A percentile compares a stretch with the other conserved stretches of the same genome.
Conservation (phyloP, 1,140 invertebrate species). For the Hormaphis cornu region DNA sequence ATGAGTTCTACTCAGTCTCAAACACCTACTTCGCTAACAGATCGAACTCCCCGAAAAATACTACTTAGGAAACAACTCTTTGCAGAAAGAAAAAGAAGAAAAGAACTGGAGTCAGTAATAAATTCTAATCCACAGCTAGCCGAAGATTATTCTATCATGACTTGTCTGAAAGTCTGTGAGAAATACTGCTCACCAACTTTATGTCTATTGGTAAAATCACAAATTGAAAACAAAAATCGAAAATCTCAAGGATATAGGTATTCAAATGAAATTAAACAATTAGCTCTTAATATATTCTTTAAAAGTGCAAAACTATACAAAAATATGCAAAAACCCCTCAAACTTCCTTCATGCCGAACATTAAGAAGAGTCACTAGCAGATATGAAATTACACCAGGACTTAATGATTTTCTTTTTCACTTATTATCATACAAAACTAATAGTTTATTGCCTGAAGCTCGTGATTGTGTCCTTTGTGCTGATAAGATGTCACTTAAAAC, state of each 20-base stretch:
- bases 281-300: background rate
- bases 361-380: background rate
- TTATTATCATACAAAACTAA: background rate
- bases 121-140: background rate
- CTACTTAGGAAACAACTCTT: background rate
- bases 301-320: background rate
- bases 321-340: background rate
- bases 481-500: background rate
- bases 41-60: background rate
- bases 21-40: background rate
- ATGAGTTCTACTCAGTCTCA: background rate
- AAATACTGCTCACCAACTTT: background rate
- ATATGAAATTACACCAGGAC: background rate
- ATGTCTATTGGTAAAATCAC: background rate
- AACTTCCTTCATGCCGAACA: background rate
- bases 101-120: background rate
- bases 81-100: too few species aligned
- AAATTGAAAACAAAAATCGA: background rate
- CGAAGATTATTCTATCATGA: background rate
- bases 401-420: too few species aligned
- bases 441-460: background rate
- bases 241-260: background rate
- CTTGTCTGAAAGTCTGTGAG: background rate
- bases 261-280: too few species aligned
- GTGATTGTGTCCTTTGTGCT: background rate